Evolutionary conservation across 1,140 invertebrate genomes (phyloP).

Genomic region (Dermatophagoides farinae): DNA sequence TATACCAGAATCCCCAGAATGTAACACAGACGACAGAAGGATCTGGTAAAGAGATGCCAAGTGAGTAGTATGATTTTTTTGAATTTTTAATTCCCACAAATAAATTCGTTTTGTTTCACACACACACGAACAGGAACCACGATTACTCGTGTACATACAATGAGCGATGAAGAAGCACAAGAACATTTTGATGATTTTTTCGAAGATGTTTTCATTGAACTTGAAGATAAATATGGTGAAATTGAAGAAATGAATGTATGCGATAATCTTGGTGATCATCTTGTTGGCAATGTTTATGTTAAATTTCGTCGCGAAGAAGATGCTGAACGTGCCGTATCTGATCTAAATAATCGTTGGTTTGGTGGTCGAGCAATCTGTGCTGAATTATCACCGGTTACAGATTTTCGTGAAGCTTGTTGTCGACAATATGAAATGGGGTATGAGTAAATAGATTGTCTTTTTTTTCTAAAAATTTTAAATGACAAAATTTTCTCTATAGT

Average conservation of each 20-base stretch:
- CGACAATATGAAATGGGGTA: constrained; percentile 96
- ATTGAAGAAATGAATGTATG: constrained; percentile 99
- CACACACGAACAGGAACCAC: too few relatives aligned
- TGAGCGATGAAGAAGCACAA: constrained; percentile 92
- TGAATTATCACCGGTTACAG: constrained; percentile 91
- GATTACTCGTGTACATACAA: constrained; percentile 27
- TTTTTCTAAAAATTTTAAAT: not conserved
- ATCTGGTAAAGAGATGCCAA: constrained; percentile 26
- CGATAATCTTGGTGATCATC: constrained; percentile 92
- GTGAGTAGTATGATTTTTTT: not conserved
- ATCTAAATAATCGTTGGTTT: constrained; percentile 97
- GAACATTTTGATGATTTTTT: constrained; percentile 99
- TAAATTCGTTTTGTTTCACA: not conserved
- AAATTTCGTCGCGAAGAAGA: constrained; percentile 86
- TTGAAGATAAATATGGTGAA: constrained; percentile 96
- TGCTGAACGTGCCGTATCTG: constrained; percentile 85
- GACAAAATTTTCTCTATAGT: constrained; percentile 24
- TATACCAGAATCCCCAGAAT: constrained; percentile 96
- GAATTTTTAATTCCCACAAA: not conserved
- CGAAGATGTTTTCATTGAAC: constrained; percentile 95
- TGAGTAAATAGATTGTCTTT: constrained; percentile 16
- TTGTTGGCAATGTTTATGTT: constrained; percentile 71
- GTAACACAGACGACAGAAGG: constrained; percentile 80
- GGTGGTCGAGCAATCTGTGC: constrained; percentile 93
- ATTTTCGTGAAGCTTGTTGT: constrained; percentile 96